Percentiles rank a stretch among this genome's conserved stretches.
Evolutionary conservation across 2,888 invertebrate genomes (phyloP).

Genomic region (Pecten maximus): DNA sequence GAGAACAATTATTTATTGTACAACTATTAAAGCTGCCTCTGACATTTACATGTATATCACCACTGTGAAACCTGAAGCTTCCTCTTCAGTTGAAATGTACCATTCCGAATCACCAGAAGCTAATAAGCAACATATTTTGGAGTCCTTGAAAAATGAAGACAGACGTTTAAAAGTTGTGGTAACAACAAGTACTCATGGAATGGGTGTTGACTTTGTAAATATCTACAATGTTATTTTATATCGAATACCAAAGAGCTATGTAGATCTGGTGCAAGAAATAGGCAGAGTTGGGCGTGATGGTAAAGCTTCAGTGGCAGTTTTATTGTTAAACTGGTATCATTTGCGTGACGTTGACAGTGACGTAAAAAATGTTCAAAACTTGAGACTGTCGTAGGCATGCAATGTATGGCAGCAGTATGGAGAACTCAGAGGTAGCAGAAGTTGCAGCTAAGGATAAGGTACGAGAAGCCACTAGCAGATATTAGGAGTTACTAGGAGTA

Average conservation of each 20-base stretch:
- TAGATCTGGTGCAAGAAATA: conserved; percentile 53
- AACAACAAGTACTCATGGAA: conserved; percentile 51
- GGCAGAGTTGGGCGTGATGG: conserved; percentile 50
- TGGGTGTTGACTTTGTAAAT: conserved; percentile 51
- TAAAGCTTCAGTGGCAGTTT: not conserved
- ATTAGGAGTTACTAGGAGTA: too few species aligned
- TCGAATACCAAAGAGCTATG: conserved; percentile 43
- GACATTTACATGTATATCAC: conserved; percentile 44
- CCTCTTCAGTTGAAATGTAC: conserved; percentile 46
- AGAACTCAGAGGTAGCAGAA: too few species aligned
- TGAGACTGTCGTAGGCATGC: not conserved
- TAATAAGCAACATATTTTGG: conserved; percentile 46
- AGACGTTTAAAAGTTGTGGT: conserved; percentile 43
- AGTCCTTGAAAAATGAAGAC: not conserved
- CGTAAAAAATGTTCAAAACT: not conserved
- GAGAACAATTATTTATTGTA: conserved; percentile 51
- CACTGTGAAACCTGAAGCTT: conserved; percentile 36
- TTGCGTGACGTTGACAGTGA: not conserved
- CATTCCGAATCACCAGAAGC: conserved; percentile 52
- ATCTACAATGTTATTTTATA: conserved; percentile 44
- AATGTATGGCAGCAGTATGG: too few species aligned
- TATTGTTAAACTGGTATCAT: conserved; percentile 40
- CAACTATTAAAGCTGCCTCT: conserved; percentile 50
- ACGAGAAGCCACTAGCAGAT: too few species aligned
- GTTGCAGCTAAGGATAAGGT: too few species aligned